A percentile compares a stretch with the other conserved stretches of the same genome.
Conservation (phyloP, 2,113 vertebrate genomes). For the Rhynchomys soricoides region DNA sequence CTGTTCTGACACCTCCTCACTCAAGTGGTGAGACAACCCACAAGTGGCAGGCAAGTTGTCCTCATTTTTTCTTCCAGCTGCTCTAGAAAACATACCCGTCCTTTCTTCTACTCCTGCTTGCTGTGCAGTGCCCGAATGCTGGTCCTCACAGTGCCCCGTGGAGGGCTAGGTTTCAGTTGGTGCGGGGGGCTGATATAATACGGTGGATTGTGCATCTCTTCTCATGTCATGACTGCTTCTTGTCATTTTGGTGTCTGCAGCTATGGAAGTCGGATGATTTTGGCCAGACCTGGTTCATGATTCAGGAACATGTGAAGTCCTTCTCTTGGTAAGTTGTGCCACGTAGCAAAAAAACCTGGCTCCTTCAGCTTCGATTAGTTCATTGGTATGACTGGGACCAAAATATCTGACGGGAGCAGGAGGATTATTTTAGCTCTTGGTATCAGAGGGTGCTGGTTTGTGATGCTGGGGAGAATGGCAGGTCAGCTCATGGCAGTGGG, state of each 20-base stretch:
- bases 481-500: not conserved
- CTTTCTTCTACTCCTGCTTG: not conserved
- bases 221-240: not conserved
- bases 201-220: not conserved
- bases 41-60: not conserved
- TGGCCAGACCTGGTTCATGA: constrained; percentile 98
- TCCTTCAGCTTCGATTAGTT: not conserved
- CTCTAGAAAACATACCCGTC: not conserved
- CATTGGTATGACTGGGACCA: not conserved
- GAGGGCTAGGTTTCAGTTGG: not conserved
- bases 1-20: not conserved
- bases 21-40: not conserved
- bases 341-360: not conserved
- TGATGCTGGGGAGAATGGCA: not conserved
- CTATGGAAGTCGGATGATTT: constrained; percentile 99
- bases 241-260: constrained; percentile 83
- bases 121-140: not conserved
- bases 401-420: not conserved
- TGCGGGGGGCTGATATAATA: not conserved
- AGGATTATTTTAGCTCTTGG: not conserved
- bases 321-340: constrained; percentile 93
- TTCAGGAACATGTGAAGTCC: constrained; percentile 98
- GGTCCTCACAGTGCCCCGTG: not conserved
- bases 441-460: not conserved
- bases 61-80: not conserved